Base-by-base conservation (phyloP, 2,113 vertebrate genomes). In the Toxotes chatareus region DNA sequence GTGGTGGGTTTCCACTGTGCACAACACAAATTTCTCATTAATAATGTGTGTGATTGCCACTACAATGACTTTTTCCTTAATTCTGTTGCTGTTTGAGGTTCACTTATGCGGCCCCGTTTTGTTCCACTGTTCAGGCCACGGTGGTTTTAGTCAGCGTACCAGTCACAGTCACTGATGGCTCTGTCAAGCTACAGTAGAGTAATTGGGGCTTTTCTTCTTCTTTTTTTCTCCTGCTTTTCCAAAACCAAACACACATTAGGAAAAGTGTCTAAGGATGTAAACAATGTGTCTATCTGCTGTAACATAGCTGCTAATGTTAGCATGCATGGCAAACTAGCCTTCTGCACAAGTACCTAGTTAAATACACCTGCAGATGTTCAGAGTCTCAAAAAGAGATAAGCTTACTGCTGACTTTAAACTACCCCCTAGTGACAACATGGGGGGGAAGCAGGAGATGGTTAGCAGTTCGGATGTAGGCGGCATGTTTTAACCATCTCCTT, bases 401-500 rank as follows among this genome's bases (percentile, higher is more conserved):
- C 42, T 10, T 51, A 21, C 23, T 27, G 53, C 51, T 40, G 49
- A 27, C 46, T 66, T 49, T 51, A 27, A 31, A 53, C 38, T 17
- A 12, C 31, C 12, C 44, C 63, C 32, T 5, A 7, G 17, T 69
- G 66, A 63, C 69, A 67, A 31, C 7, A 7, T 36, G 14, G 14
- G 32, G 36, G 47, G 60, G 53, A 60, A n/a, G 16, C n/a, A 27
- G 36, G 44, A 85, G 91, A 87, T 85, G 69, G 38, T 79, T 89
- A 90, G 91, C 86, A 70, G 76, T 47, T 42, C 72, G 42, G 49
- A 71, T 80, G 72, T 42, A 79, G 81, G 71, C 44, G 61, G 31
- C 75, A 73, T 87, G 79, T 91, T 85, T 86, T 73, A 84, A 85
- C 66, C 82, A 67, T 88, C 88, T 88, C 66, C 73, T 79, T 78